These are phyloP conservation scores for Nomada fucata DNA, from an alignment of 2,888 invertebrate species.

Conservation along the genomic window DNA sequence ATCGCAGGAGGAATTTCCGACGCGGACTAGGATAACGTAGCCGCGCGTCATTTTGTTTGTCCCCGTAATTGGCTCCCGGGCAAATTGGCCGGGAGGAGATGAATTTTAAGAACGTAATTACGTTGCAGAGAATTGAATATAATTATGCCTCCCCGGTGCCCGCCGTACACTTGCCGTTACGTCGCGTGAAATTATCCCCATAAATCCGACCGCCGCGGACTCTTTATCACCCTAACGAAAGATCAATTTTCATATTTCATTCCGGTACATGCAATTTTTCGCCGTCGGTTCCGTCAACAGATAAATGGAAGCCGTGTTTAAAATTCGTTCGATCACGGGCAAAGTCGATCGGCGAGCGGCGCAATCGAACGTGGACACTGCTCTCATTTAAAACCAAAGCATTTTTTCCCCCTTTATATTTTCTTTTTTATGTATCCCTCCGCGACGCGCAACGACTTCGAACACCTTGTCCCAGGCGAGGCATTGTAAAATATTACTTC, in stretches of 20 bases:
- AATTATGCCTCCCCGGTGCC: too few relatives aligned
- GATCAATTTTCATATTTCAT: conserved; percentile 21
- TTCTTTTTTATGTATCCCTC: neutral
- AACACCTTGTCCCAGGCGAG: conserved; percentile 39
- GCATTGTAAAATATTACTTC: conserved; percentile 44
- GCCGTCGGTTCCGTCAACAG: conserved; percentile 4
- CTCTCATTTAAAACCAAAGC: conserved; percentile 34
- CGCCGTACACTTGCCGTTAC: too few relatives aligned
- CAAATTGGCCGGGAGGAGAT: too few relatives aligned
- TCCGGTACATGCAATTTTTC: neutral
- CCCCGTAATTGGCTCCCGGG: too few relatives aligned
- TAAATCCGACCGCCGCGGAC: neutral
- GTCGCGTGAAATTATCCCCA: neutral
- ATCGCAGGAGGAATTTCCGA: too few relatives aligned
- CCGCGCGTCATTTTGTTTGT: too few relatives aligned
- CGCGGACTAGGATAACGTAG: too few relatives aligned
- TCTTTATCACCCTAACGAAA: neutral
- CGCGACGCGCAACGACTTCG: conserved; percentile 27
- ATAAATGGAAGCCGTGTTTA: conserved; percentile 14
- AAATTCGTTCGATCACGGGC: conserved; percentile 11
- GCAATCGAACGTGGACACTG: conserved; percentile 7
- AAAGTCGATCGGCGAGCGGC: neutral
- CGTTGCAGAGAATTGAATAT: too few relatives aligned
- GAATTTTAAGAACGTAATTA: too few relatives aligned
- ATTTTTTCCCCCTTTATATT: neutral